Evolutionary conservation across 2,113 vertebrate species (phyloP), one percentile per base, ranked within the genome.

Genomic region (Cromileptes altivelis): DNA sequence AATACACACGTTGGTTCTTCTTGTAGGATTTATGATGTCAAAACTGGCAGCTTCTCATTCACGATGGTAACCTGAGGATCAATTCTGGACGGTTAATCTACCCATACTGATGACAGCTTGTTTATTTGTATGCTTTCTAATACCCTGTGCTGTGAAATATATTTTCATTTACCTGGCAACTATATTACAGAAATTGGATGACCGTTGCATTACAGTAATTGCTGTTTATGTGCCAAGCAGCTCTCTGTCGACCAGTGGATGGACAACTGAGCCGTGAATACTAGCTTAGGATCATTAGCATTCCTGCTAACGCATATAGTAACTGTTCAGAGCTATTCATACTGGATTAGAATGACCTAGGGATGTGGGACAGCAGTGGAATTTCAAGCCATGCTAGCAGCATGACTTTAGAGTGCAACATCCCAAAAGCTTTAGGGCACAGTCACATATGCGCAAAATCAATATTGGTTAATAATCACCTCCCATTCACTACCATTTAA

Each of bases 181-280:
- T 80, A 3, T 25, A 33, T 68, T 57, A 58, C 60, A 64, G 4
- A 19, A 19, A 68, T 50, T 45, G 14, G 23, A 72, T 63, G 55
- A 37, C 81, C 25, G 40, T 18, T 83, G 18, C 11, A 57, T 56
- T 55, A 53, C 53, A 67, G 62, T 76, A 23, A 82, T 45, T 64
- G 27, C 15, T 60, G 25, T 30, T 67, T 45, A 56, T 62, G 58
- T 25, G 70, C 52, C 58, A 81, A 61, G 47, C 70, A 70, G 58
- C 64, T 60, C 27, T 55, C 63, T 52, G 52, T 84, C 74, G 55
- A 25, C 53, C 58, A 25, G 37, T 61, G n/a, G 19, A 61, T 76
- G 15, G n/a, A 45, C 62, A 69, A 62, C 62, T 78, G 14, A 85
- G 56, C 40, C 27, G n/a, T 55, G 42, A 49, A 57, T 50, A 47